phyloP scores from a whole-genome alignment of 1,140 invertebrate species.

The Dufourea novaeangliae region DNA sequence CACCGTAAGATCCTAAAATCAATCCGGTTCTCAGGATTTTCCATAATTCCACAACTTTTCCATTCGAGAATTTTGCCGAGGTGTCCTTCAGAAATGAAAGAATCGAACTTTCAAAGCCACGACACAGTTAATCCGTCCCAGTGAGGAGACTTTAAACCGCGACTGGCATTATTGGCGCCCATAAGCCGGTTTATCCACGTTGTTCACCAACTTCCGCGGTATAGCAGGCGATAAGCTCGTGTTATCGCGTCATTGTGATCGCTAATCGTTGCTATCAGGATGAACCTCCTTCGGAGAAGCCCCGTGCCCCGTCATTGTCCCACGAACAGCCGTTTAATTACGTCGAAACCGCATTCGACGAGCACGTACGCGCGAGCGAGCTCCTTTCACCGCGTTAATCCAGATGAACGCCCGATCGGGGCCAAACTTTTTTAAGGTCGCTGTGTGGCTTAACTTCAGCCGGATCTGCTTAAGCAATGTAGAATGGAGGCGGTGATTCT shows the following conservation, averaged over 20 bases:
- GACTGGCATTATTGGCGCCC: constrained; percentile 13
- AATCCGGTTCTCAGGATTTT: no score
- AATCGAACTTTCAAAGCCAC: no score
- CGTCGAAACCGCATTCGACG: background rate
- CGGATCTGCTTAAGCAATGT: background rate
- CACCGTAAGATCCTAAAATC: no score
- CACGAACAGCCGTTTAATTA: background rate
- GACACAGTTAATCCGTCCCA: background rate
- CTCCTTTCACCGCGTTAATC: background rate
- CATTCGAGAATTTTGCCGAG: no score
- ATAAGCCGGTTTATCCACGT: constrained; percentile 1
- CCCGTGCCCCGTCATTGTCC: background rate
- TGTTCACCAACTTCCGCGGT: background rate
- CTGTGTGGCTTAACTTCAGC: background rate
- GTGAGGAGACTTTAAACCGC: background rate
- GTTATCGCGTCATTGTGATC: constrained; percentile 16
- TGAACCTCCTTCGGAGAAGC: background rate
- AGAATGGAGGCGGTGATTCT: background rate
- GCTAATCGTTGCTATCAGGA: constrained; percentile 1
- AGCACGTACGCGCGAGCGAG: background rate
- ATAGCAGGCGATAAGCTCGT: background rate
- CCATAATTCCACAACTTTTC: no score
- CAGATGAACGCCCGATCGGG: background rate
- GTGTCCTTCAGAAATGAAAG: no score
- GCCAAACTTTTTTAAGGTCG: background rate